Evolutionary conservation across 2,888 invertebrate genomes (phyloP).

Genomic region (Ctena decussata): DNA sequence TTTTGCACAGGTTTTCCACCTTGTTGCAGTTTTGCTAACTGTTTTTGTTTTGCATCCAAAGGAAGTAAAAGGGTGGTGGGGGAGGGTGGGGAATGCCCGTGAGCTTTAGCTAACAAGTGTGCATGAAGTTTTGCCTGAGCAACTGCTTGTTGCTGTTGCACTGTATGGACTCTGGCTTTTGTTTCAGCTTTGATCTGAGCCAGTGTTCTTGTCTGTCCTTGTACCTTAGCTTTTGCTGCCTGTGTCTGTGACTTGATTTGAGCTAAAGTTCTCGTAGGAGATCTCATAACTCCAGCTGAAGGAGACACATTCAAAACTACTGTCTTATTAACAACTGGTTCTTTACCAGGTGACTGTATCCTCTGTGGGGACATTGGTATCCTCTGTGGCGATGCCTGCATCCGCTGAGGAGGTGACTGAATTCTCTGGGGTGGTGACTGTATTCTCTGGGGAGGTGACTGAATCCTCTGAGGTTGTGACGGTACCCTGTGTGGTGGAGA

Average conservation of each 20-base stretch:
- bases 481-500: no score
- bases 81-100: conserved; percentile 38
- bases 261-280: conserved; percentile 82
- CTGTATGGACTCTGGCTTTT: conserved; percentile 65
- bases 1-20: conserved; percentile 41
- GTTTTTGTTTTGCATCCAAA: conserved; percentile 48
- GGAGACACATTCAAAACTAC: conserved; percentile 51
- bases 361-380: conserved; percentile 39
- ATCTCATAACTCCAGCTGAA: conserved; percentile 45
- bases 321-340: conserved; percentile 48
- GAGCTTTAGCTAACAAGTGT: conserved; percentile 56
- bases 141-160: conserved; percentile 62
- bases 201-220: conserved; percentile 82
- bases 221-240: conserved; percentile 70
- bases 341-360: conserved; percentile 53
- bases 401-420: conserved; percentile 54
- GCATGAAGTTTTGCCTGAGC: conserved; percentile 65
- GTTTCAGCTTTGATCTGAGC: conserved; percentile 84
- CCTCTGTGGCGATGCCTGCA: conserved; percentile 46
- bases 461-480: conserved; percentile 53
- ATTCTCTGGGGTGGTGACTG: conserved; percentile 57
- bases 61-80: conserved; percentile 38
- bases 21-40: not conserved
- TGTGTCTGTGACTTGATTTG: conserved; percentile 84
- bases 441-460: conserved; percentile 51